Evolutionary conservation across 2,888 invertebrate species (phyloP).

Genomic region (Formica aserva): DNA sequence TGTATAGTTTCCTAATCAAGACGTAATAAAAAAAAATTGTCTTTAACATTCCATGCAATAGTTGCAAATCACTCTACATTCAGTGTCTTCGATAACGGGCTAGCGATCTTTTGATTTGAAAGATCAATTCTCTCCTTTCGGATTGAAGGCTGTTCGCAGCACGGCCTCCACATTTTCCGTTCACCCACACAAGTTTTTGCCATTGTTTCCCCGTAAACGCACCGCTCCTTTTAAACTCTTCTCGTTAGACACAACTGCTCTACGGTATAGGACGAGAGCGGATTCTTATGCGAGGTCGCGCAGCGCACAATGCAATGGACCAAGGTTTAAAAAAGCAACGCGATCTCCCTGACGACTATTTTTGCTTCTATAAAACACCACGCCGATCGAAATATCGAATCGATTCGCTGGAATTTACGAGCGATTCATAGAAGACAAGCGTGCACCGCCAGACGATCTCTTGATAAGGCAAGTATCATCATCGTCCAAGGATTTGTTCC

Average conservation of each 20-base stretch:
- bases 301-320: conserved; percentile 32
- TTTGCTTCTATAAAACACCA: conserved; percentile 34
- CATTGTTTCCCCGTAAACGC: conserved; percentile 60
- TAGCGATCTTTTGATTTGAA: not conserved
- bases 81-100: not conserved
- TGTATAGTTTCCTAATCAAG: not conserved
- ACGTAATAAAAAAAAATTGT: not conserved
- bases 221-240: conserved; percentile 54
- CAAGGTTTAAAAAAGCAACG: conserved; percentile 47
- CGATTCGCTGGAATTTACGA: conserved; percentile 66
- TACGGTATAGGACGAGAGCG: conserved; percentile 19
- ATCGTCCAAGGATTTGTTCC: conserved; percentile 33
- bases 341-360: conserved; percentile 44
- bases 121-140: conserved; percentile 41
- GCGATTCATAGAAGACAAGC: conserved; percentile 34
- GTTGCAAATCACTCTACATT: not conserved
- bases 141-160: conserved; percentile 29
- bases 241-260: conserved; percentile 45
- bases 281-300: conserved; percentile 51
- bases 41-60: not conserved
- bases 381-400: conserved; percentile 61
- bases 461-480: conserved; percentile 58
- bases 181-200: conserved; percentile 59
- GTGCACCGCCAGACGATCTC: conserved; percentile 43
- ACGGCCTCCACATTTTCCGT: conserved; percentile 55